Base-by-base conservation (phyloP, 1,140 invertebrate species). In the Lepidurus couesii region DNA sequence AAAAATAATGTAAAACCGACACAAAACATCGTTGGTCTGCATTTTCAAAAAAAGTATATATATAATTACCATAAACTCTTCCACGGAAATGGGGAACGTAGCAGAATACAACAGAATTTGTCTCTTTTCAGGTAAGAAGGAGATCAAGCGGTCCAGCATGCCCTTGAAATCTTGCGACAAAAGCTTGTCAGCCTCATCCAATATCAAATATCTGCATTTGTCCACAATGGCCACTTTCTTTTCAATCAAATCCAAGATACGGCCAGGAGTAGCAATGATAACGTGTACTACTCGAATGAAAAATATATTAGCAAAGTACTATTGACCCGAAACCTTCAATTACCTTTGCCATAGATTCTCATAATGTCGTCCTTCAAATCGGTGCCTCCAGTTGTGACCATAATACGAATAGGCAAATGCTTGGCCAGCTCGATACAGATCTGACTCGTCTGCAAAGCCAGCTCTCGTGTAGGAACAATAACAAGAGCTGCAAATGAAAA, bases 201-300 rank as follows among this genome's bases (percentile, higher is more conserved):
- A 89, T 82, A 99, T 96, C 82, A 99, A 88, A 86, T 97, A 98
- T 86, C 92, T 92, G 89, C 98, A 99, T 81, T 96, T 90, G 81
- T 96, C 92, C 90, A 98, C 96, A 84, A 94, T 91, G 21, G 97
- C 97, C 82, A 99, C 95, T 85, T 96, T 93, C 87, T 99, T 99
- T 86, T 99, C 98, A 94, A 99, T 98, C 83, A 99, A 90, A 91
- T 99, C 98, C 83, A 99, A 90, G 87, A 99, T 99, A 87, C 98
- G 91, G 82, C 98, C 98, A 81, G 98, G 98, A 81, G 98, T 99
- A 75, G 98, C 98, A 84, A 99, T 98, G 84, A 99, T 95, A 81
- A 98, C 91, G 90, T 99, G 98, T 83, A 99, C 98, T 95, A 85
- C 73, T 84, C 81, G 80, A 16, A 11, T 73, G 65, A 78, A 78